These are phyloP conservation scores for Scylla paramamosain DNA, from an alignment of 1,140 invertebrate genomes.

Conservation along the genomic window DNA sequence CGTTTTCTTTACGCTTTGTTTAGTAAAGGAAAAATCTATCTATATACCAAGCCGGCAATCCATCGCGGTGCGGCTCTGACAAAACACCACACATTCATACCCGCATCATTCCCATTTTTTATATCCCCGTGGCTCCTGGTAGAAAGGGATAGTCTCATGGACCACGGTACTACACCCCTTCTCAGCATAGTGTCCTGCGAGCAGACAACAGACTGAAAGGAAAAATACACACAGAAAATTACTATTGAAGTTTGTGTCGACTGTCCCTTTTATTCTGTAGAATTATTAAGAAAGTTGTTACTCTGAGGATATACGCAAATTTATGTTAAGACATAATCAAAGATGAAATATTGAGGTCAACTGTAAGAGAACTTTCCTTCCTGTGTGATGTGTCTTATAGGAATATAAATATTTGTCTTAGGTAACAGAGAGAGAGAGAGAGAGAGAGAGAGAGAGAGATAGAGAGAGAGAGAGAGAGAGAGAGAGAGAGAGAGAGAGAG, in stretches of 20 bases:
- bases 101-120: no score
- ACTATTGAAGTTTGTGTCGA: no score
- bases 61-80: neutral
- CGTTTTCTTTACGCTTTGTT: neutral
- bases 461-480: neutral
- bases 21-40: neutral
- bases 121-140: no score
- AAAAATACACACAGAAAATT: no score
- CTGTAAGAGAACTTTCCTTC: neutral
- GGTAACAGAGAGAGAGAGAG: neutral
- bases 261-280: no score
- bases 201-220: no score
- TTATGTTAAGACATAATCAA: neutral
- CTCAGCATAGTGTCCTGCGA: no score
- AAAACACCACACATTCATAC: neutral
- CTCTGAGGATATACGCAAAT: no score
- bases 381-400: neutral
- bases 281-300: no score
- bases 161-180: no score
- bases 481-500: constrained; percentile 20
- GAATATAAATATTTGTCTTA: neutral
- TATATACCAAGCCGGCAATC: no score
- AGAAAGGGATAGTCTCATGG: no score
- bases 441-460: neutral
- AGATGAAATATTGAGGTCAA: neutral